A percentile compares a stretch with the other conserved stretches of the same genome.
Evolutionary conservation across 2,888 invertebrate genomes (phyloP).

Genomic region (Drosophila neutralis): DNA sequence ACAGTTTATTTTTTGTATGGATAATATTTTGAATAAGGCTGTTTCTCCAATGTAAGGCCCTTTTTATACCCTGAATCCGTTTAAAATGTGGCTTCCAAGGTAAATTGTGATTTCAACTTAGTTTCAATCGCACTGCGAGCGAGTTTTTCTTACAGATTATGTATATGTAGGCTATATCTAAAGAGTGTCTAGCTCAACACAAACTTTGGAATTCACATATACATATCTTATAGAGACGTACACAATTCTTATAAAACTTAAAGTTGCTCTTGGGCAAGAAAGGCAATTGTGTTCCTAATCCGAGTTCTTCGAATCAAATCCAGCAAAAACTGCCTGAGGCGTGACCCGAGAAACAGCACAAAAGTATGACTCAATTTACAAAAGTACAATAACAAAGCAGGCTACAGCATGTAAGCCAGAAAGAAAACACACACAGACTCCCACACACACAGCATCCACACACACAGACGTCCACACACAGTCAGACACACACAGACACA

Average conservation of each 20-base stretch:
- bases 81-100: background rate
- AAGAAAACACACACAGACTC: slow-evolving; percentile 19
- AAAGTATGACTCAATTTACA: slow-evolving; percentile 69
- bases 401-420: slow-evolving; percentile 9
- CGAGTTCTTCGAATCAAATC: slow-evolving; percentile 10
- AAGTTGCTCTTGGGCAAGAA: background rate
- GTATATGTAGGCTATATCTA: background rate
- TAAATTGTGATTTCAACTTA: background rate
- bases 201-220: background rate
- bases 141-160: background rate
- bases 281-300: background rate
- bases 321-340: slow-evolving; percentile 20
- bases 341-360: slow-evolving; percentile 23
- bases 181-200: background rate
- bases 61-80: background rate
- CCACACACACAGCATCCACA: slow-evolving; percentile 6
- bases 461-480: slow-evolving; percentile 11
- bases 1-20: no score
- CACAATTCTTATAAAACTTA: background rate
- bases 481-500: slow-evolving; percentile 2
- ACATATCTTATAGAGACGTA: background rate
- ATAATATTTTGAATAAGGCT: no score
- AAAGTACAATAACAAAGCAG: slow-evolving; percentile 37
- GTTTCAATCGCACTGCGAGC: background rate
- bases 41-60: no score